phyloP scores from a whole-genome alignment of 2,888 invertebrate genomes.

The Aspidiotus destructor region DNA sequence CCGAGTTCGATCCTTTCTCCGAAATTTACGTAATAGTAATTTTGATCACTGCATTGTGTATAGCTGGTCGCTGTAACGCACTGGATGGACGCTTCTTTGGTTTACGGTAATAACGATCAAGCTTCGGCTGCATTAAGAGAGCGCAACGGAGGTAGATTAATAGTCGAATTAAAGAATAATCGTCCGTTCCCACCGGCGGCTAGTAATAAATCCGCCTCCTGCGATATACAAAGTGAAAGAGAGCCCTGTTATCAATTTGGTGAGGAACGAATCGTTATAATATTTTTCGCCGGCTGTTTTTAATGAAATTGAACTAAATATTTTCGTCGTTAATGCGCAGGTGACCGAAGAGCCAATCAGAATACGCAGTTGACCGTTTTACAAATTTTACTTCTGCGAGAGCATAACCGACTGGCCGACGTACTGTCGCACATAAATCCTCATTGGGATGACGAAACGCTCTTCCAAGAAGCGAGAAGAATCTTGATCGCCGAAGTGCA shows the following conservation, averaged over 20 bases:
- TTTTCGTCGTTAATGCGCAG: constrained; percentile 43
- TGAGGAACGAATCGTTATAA: constrained; percentile 38
- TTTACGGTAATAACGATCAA: constrained; percentile 38
- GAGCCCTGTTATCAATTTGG: constrained; percentile 66
- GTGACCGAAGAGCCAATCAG: constrained; percentile 68
- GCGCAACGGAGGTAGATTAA: constrained; percentile 38
- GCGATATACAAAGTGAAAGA: constrained; percentile 52
- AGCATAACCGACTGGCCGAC: constrained; percentile 68
- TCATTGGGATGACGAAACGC: constrained; percentile 59
- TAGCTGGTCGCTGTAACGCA: constrained; percentile 39
- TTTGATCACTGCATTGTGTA: not conserved
- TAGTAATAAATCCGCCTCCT: constrained; percentile 59
- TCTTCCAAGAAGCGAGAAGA: constrained; percentile 63
- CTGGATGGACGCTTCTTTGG: constrained; percentile 39
- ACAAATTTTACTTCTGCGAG: constrained; percentile 64
- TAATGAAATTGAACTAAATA: not conserved
- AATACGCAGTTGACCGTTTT: constrained; percentile 62
- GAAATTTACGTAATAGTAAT: too few relatives aligned
- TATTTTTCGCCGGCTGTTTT: too few relatives aligned
- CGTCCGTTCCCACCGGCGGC: constrained; percentile 61
- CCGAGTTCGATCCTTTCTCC: too few relatives aligned
- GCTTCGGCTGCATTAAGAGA: constrained; percentile 37
- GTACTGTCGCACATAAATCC: constrained; percentile 58
- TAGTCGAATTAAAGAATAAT: constrained; percentile 53
- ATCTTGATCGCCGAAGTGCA: constrained; percentile 67